phyloP scores from a whole-genome alignment of 2,888 invertebrate species.

The Prenolepis imparis region DNA sequence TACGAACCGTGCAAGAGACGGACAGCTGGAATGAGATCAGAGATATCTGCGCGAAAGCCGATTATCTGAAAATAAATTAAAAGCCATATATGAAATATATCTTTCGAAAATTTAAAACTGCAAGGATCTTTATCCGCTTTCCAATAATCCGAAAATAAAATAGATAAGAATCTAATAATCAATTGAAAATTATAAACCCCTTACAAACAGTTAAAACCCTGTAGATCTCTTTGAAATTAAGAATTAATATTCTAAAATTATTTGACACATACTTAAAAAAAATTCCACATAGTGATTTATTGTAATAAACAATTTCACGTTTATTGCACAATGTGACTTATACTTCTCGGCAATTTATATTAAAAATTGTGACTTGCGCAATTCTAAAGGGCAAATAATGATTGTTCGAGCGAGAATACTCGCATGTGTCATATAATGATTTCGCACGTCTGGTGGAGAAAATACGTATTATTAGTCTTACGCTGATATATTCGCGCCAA shows the following conservation, averaged over 20 bases:
- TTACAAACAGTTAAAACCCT: not conserved
- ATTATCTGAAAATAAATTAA: not conserved
- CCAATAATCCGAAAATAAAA: not conserved
- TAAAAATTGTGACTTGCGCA: not conserved
- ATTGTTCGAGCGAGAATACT: not conserved
- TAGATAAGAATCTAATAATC: not conserved
- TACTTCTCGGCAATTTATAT: not conserved
- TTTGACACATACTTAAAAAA: not conserved
- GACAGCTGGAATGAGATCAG: not conserved
- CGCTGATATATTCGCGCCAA: conserved; percentile 18
- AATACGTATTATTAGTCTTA: conserved; percentile 22
- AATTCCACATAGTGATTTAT: no score
- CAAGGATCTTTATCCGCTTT: not conserved
- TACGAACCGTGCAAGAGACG: not conserved
- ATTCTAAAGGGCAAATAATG: not conserved
- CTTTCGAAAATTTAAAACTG: not conserved
- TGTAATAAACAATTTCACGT: no score
- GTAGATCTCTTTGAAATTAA: not conserved
- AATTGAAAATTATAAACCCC: not conserved
- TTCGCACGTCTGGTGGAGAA: conserved; percentile 2
- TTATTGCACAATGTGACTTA: no score
- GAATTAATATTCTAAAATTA: not conserved
- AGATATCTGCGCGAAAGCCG: not conserved
- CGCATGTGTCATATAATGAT: conserved; percentile 32
- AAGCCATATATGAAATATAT: not conserved